A percentile compares a stretch with the other conserved stretches of the same genome.
Conservation (phyloP, 2,797 vertebrate species). For the Pseudochirops corinnae region DNA sequence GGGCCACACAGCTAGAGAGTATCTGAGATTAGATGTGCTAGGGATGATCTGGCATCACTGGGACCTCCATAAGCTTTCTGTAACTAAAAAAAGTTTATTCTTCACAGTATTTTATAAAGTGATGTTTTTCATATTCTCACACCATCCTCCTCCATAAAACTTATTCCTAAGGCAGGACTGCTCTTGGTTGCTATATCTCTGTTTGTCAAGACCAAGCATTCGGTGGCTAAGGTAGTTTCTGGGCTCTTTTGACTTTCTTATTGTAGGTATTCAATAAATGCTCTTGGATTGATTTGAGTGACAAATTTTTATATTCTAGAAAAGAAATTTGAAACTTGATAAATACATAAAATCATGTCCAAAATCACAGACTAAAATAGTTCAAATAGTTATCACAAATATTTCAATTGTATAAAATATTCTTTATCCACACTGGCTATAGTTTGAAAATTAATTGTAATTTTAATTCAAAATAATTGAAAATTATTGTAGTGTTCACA, state of each 20-base stretch:
- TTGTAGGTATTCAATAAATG: background rate
- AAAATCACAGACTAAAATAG: background rate
- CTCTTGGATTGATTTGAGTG: background rate
- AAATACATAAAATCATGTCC: background rate
- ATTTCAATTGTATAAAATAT: background rate
- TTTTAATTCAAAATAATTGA: too few relatives aligned
- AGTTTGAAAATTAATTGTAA: background rate
- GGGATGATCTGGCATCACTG: background rate
- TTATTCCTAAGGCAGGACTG: background rate
- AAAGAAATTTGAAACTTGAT: background rate
- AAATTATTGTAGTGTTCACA: background rate
- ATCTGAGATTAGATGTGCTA: background rate
- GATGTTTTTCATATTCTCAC: background rate
- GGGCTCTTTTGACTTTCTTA: background rate
- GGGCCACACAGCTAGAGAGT: background rate
- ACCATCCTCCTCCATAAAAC: background rate
- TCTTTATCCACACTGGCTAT: background rate
- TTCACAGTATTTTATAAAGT: too few relatives aligned
- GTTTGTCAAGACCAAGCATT: background rate
- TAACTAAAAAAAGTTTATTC: too few relatives aligned
- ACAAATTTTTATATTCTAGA: background rate
- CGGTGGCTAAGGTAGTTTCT: background rate
- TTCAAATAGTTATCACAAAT: background rate
- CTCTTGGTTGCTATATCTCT: background rate
- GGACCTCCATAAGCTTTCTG: background rate